phyloP scores from a whole-genome alignment of 1,140 invertebrate species.

The Apis mellifera region Amel_HAv3.1 CM009931.2:24209501-24210000 shows the following conservation, averaged over 20 bases:
- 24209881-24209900: not conserved
- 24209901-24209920: not conserved
- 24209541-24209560: constrained; percentile 37
- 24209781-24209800: no score
- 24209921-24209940: not conserved
- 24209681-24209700: no score
- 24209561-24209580: not conserved
- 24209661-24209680: not conserved
- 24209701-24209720: no score
- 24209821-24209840: not conserved
- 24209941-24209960: no score
- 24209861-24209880: no score
- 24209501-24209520: constrained; percentile 44
- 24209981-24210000: not conserved
- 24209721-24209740: no score
- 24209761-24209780: no score
- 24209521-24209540: constrained; percentile 16
- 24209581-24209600: not conserved
- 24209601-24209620: not conserved
- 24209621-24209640: no score
- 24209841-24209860: not conserved
- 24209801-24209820: no score
- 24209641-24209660: not conserved
- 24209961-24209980: not conserved
- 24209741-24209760: no score